Evolutionary conservation across 1,140 invertebrate species (phyloP).

Genomic region (Leguminivora glycinivorella): DNA sequence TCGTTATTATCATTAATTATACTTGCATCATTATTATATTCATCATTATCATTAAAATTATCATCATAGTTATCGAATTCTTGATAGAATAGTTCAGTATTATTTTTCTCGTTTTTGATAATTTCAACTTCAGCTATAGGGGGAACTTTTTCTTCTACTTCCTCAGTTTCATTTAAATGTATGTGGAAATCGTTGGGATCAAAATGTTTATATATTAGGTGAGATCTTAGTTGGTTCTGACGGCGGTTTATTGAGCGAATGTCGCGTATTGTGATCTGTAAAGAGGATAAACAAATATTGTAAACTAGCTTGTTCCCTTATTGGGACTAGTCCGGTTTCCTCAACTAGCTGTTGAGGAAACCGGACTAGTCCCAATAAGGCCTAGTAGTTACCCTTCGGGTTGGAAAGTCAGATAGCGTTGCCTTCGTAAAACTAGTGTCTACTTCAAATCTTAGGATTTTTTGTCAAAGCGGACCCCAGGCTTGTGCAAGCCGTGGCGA

Average conservation of each 20-base stretch:
- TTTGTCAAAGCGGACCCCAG: too few relatives aligned
- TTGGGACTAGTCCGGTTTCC: too few relatives aligned
- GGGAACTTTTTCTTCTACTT: conserved; percentile 30
- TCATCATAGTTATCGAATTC: conserved; percentile 20
- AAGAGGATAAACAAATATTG: conserved; percentile 14
- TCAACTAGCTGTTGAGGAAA: too few relatives aligned
- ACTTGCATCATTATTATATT: conserved; percentile 3
- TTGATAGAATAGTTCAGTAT: neutral
- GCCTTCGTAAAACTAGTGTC: too few relatives aligned
- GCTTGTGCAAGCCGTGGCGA: too few relatives aligned
- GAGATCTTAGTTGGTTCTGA: conserved; percentile 40
- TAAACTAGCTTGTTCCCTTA: too few relatives aligned
- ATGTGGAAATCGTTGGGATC: conserved; percentile 43
- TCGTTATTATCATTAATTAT: conserved; percentile 2
- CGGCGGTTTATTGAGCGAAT: conserved; percentile 52
- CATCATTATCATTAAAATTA: conserved; percentile 20
- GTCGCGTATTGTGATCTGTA: conserved; percentile 58
- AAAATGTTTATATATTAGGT: conserved; percentile 37
- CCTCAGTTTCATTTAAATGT: conserved; percentile 30
- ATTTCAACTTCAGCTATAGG: conserved; percentile 30
- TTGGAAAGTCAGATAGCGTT: too few relatives aligned
- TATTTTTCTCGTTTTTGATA: conserved; percentile 29
- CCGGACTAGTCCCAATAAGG: too few relatives aligned
- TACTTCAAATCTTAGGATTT: neutral
- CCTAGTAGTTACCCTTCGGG: too few relatives aligned